Percentiles rank a stretch among this genome's conserved stretches.
Evolutionary conservation across 2,888 invertebrate genomes (phyloP).

Genomic region (Phaedon cochleariae): DNA sequence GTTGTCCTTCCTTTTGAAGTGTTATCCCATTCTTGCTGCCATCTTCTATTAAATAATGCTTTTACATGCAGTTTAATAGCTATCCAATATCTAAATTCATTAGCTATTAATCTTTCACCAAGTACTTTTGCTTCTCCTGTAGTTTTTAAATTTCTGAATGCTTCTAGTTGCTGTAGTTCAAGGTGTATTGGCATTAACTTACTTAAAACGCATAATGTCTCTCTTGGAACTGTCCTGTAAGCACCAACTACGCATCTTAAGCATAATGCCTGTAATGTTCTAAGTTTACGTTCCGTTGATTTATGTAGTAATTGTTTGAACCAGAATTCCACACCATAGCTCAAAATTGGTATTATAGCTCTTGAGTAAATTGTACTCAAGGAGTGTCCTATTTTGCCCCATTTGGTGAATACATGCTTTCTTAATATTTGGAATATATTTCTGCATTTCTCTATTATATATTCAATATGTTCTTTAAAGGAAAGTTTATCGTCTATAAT

Average conservation of each 20-base stretch:
- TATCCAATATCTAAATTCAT: neutral
- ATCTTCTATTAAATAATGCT: neutral
- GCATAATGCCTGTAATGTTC: neutral
- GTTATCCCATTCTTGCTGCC: neutral
- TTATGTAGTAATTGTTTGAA: neutral
- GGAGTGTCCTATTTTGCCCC: neutral
- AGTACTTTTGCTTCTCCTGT: neutral
- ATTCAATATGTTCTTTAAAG: neutral
- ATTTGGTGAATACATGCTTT: neutral
- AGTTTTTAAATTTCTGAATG: neutral
- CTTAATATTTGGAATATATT: neutral
- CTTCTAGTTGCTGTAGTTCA: neutral
- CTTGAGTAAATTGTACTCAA: neutral
- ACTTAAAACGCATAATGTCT: neutral
- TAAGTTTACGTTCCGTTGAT: neutral
- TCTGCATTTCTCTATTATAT: neutral
- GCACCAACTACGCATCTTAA: neutral
- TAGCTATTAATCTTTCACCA: neutral
- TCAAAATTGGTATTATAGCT: neutral
- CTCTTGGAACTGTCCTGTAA: neutral
- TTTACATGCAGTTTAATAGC: neutral
- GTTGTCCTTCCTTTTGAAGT: neutral
- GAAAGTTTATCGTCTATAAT: neutral
- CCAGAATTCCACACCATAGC: neutral
- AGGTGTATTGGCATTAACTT: neutral